Evolutionary conservation across 2,113 vertebrate genomes (phyloP).

Genomic region (Cyanoramphus novaezelandiae): DNA sequence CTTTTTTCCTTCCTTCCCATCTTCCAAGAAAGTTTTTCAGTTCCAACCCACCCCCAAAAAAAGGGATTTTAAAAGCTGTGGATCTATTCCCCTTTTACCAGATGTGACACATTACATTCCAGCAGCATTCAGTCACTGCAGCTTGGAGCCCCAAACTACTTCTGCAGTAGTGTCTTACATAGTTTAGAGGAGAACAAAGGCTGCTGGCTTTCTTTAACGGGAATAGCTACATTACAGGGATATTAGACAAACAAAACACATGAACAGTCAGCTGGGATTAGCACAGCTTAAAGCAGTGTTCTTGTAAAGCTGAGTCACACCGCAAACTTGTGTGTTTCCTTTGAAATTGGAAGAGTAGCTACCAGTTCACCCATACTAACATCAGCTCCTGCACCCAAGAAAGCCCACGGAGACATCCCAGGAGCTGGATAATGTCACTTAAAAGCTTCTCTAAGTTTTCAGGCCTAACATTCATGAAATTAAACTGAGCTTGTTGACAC

Average conservation of each 20-base stretch:
- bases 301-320: constrained; percentile 49
- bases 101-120: constrained; percentile 67
- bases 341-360: not conserved
- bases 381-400: not conserved
- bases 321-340: not conserved
- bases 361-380: not conserved
- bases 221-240: not conserved
- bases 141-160: not conserved
- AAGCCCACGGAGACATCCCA: not conserved
- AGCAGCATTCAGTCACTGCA: not conserved
- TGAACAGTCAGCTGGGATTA: not conserved
- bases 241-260: not conserved
- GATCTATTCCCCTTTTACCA: not conserved
- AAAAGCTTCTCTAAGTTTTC: not conserved
- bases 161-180: not conserved
- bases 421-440: not conserved
- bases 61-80: not conserved
- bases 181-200: constrained; percentile 39
- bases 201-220: not conserved
- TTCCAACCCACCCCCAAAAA: not conserved
- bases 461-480: not conserved
- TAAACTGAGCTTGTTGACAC: not conserved
- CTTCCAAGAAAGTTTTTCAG: not conserved
- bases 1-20: not conserved
- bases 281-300: not conserved